A percentile compares a stretch with the other conserved stretches of the same genome.
Conservation (phyloP, 2,888 invertebrate genomes). For the Microchrysa polita region DNA sequence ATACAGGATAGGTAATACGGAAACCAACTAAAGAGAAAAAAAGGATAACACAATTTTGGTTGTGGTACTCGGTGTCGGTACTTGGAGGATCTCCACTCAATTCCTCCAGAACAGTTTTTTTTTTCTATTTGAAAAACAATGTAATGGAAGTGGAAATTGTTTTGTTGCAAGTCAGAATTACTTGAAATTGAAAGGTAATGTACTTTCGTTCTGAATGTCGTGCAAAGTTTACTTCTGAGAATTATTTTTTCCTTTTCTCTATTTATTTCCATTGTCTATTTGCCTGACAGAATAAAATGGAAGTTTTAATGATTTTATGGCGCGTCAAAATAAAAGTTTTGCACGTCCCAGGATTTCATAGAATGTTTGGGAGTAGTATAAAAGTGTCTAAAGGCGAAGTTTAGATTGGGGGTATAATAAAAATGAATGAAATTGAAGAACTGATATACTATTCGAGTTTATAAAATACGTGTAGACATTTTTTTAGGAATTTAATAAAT, state of each 20-base stretch:
- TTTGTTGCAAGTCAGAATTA: constrained; percentile 21
- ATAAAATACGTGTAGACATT: too few species aligned
- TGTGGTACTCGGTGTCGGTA: too few species aligned
- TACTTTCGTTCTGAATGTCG: not conserved
- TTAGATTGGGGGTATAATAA: constrained; percentile 7
- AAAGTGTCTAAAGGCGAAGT: not conserved
- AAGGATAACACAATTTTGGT: too few species aligned
- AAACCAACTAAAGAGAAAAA: too few species aligned
- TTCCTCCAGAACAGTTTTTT: not conserved
- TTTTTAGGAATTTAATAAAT: too few species aligned
- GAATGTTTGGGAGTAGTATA: too few species aligned
- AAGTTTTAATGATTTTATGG: constrained; percentile 1
- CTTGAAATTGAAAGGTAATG: not conserved
- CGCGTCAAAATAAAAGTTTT: not conserved
- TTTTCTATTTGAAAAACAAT: constrained; percentile 4
- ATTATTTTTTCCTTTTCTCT: too few species aligned
- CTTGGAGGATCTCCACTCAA: not conserved
- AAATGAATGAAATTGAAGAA: not conserved
- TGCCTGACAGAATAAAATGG: not conserved
- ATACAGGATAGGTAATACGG: too few species aligned
- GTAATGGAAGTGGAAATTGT: constrained; percentile 33
- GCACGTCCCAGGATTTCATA: not conserved
- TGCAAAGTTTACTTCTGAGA: not conserved
- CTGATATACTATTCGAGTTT: too few species aligned
- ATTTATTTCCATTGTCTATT: not conserved